Base-by-base conservation (phyloP, 2,888 invertebrate genomes). In the Agelastica alni region DNA sequence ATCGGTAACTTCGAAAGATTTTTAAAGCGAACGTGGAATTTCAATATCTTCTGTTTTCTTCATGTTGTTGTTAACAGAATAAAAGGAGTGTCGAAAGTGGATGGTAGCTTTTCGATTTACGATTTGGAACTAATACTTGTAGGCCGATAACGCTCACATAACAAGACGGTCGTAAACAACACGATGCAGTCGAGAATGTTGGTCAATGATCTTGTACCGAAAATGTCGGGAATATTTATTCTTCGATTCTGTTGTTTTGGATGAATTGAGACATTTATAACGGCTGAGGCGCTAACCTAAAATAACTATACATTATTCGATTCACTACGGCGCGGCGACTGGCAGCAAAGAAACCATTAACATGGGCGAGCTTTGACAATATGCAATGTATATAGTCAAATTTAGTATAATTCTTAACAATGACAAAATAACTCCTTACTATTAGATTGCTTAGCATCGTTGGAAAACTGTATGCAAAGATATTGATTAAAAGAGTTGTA, bases 91-190 rank as follows among this genome's bases (percentile, higher is more conserved):
- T 67, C 69, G 64, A 65, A 67, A 67, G 65, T 64, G 64, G 70
- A 70, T 71, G 71, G 73, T 74, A 73, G 72, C 72, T 57, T 60
- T 58, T 60, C 61, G 66, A 75, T 75, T 75, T 75, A 75, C 71
- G 71, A 71, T 68, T 67, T 30, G 66, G 64, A 66, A 66, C 64
- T 61, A 63, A 70, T 71, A 66, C 72, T 71, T 73, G 74, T 75
- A 72, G 71, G 69, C 61, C 64, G 74, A 75, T 74, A 75, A 74
- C 69, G 71, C 65, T 66, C 65, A 66, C 68, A 67, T 58, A 64
- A 65, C 67, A 67, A 68, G 65, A 66, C 47, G 58, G 57, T 51
- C 61, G 58, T 67, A 66, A 67, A 67, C 61, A 56, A 59, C 56
- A 55, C 52, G 57, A 44, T 61, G 52, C 48, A 51, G 56, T 42